Evolutionary conservation across 2,797 vertebrate genomes (phyloP).

Genomic region (Dryobates pubescens): DNA sequence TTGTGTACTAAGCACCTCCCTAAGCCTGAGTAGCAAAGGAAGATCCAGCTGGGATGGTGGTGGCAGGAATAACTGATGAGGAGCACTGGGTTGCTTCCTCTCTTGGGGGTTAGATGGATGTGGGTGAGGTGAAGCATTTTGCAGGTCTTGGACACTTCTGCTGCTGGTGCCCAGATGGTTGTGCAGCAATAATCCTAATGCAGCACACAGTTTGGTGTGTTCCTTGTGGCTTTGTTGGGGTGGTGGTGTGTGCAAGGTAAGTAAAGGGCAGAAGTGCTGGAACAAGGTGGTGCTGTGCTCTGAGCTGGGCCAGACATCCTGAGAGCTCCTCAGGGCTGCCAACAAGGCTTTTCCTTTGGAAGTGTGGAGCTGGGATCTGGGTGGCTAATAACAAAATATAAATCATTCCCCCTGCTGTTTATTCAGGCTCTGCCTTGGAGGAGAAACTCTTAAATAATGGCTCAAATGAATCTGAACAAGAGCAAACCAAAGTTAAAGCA

Average conservation of each 20-base stretch:
- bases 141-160: background rate
- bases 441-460: slow-evolving; percentile 91
- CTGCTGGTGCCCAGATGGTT: background rate
- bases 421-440: slow-evolving; percentile 92
- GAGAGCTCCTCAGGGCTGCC: background rate
- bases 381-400: slow-evolving; percentile 11
- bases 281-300: background rate
- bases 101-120: background rate
- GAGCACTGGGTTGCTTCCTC: background rate
- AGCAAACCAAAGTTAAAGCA: slow-evolving; percentile 86
- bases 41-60: background rate
- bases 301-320: background rate
- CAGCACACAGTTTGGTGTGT: background rate
- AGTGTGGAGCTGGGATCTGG: background rate
- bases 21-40: background rate
- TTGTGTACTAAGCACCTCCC: background rate
- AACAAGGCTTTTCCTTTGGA: background rate
- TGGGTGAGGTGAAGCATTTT: background rate
- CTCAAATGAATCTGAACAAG: slow-evolving; percentile 84
- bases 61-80: background rate
- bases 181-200: background rate
- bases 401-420: slow-evolving; percentile 78
- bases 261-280: background rate
- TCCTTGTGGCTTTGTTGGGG: background rate
- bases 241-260: background rate